Evolutionary conservation across 2,113 vertebrate genomes (phyloP).

Genomic region (Lonchura striata): DNA sequence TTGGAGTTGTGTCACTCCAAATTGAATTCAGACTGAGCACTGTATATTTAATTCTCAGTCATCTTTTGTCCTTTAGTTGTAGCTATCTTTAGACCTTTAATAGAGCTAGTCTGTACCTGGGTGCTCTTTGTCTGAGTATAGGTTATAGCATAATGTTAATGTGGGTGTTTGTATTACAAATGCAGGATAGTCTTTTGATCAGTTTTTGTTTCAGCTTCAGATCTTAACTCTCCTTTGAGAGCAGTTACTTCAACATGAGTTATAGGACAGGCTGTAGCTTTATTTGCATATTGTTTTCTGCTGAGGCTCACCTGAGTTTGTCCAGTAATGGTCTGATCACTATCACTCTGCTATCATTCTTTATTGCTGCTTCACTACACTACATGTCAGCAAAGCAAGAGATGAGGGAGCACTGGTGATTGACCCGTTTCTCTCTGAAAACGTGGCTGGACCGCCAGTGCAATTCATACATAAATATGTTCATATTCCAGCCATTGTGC

Average conservation of each 20-base stretch:
- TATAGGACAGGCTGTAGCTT: not conserved
- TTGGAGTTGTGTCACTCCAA: not conserved
- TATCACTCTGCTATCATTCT: not conserved
- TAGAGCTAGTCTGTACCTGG: not conserved
- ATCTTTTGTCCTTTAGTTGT: not conserved
- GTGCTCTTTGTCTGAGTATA: not conserved
- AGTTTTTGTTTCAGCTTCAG: not conserved
- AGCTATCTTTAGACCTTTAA: not conserved
- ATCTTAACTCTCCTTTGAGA: not conserved
- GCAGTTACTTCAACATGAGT: not conserved
- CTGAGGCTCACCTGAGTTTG: not conserved
- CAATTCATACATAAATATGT: not conserved
- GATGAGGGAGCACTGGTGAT: not conserved
- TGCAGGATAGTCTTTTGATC: not conserved
- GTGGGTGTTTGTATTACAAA: not conserved
- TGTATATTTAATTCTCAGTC: not conserved
- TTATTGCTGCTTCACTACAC: not conserved
- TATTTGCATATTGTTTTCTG: not conserved
- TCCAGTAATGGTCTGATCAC: not conserved
- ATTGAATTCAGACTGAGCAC: not conserved
- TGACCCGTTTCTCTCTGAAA: not conserved
- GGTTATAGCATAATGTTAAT: not conserved
- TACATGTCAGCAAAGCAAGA: not conserved
- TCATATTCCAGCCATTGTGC: not conserved
- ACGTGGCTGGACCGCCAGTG: not conserved